Evolutionary conservation across 2,113 vertebrate species (phyloP), one percentile per base, ranked within the genome.

Genomic region (Stomatorhinus ivindoensis): DNA sequence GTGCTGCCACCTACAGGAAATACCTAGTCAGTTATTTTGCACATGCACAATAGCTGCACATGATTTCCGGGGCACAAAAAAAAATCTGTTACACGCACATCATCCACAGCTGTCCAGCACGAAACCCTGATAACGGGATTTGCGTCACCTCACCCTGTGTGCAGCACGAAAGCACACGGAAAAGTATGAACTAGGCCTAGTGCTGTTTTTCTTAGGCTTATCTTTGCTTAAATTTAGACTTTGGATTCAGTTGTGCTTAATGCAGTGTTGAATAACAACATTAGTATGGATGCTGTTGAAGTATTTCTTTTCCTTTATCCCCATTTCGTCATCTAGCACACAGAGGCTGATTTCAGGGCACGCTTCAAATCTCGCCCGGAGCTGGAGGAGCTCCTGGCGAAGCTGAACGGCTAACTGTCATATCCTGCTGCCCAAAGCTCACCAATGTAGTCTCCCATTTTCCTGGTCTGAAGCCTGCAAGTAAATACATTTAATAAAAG

Each of bases 341-440:
- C 96, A 0, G 96, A 97, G 91, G 95, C 91, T 0, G 97, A 98
- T 73, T 97, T 94, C 95, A 95, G 95, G 11, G 93, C 94, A 24
- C 95, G 98, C 0, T 94, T 98, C 85, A 99, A 99, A 94, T 46
- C 93, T 0, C 96, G 97, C n/a, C 96, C 97, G 0, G 97, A 98
- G 88, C 94, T 99, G n/a, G 97, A 98, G 88, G 96, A 96, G 88
- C 94, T 99, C n/a, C 89, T 96, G 7, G 94, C 97, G 9, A 95
- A 96, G 92, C 91, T 98, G 55, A 94, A 21, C 50, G 17, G 73
- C 91, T 97, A 95, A 91, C 86, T 61, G 87, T n/a, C 46, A 53
- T 2, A 44, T n/a, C 39, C 82, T n/a, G 44, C 82, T 9, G 44
- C 44, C 8, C 82, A 5, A 21, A 88, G 84, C 39, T 44, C 10